Percentiles rank a stretch among this genome's conserved stretches.
Evolutionary conservation across 2,888 invertebrate species (phyloP).

Genomic region (Synergus laeviventris): DNA sequence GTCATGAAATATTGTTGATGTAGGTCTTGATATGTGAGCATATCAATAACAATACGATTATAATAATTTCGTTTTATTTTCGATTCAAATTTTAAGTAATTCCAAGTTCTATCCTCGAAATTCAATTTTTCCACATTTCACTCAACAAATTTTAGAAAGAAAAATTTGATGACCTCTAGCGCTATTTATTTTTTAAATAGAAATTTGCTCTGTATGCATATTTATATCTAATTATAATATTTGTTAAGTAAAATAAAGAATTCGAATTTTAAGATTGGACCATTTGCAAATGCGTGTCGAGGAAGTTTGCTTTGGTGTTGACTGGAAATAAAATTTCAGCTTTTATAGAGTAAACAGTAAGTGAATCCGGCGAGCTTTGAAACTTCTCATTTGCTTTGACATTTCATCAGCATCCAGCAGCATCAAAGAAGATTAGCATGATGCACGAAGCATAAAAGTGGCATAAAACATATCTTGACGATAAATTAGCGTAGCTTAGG

Average conservation of each 20-base stretch:
- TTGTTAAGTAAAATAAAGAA: no score
- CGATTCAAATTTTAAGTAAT: background rate
- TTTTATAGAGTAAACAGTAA: background rate
- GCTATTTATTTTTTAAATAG: no score
- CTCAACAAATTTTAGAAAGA: no score
- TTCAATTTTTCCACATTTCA: no score
- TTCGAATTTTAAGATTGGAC: no score
- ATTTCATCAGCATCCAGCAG: conserved; percentile 50
- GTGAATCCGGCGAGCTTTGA: conserved; percentile 24
- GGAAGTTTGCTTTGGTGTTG: background rate
- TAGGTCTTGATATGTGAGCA: no score
- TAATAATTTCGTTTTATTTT: background rate
- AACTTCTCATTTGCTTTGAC: conserved; percentile 52
- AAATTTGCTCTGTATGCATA: no score
- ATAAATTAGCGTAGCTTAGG: conserved; percentile 49
- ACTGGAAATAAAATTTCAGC: background rate
- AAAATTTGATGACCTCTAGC: no score
- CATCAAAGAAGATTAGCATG: conserved; percentile 28
- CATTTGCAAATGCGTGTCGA: background rate
- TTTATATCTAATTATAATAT: no score
- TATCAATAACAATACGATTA: no score
- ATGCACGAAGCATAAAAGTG: conserved; percentile 55
- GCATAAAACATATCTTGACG: conserved; percentile 42
- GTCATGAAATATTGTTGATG: no score
- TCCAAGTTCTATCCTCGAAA: no score